A percentile compares a stretch with the other conserved stretches of the same genome.
These are phyloP conservation scores for Anoura caudifer DNA, from an alignment of 2,113 vertebrate genomes.

Conservation along the genomic window DNA sequence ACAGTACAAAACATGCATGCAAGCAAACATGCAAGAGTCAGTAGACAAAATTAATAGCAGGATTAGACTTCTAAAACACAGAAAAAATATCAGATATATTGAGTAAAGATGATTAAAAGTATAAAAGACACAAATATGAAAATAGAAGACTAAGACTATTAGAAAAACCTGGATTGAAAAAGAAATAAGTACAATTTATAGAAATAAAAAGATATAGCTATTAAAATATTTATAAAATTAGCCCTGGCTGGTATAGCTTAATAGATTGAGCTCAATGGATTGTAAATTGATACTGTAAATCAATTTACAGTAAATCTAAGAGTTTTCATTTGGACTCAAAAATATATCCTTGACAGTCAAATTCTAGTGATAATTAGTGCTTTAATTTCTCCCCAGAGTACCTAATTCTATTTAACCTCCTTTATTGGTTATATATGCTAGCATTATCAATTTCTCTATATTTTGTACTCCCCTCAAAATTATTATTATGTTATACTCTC, in stretches of 20 bases:
- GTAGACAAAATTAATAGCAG: neutral
- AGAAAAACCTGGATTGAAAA: neutral
- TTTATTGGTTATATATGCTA: neutral
- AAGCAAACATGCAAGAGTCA: neutral
- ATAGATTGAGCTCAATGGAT: too few species aligned
- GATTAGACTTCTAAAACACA: neutral
- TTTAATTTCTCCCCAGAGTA: neutral
- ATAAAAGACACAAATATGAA: neutral
- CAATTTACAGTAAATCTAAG: neutral
- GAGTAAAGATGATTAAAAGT: neutral
- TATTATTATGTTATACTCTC: neutral
- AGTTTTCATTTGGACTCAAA: neutral
- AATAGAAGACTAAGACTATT: neutral
- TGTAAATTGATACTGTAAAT: neutral
- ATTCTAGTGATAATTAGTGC: neutral
- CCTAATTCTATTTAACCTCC: neutral
- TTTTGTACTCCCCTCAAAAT: neutral
- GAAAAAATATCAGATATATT: neutral
- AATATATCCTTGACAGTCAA: neutral
- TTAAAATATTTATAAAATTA: neutral
- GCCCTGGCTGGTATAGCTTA: too few species aligned
- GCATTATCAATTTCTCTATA: neutral
- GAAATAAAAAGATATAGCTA: neutral
- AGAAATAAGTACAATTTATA: neutral
- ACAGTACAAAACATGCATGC: neutral